Conservation (phyloP, 2,113 vertebrate genomes). For the Parotia lawesii region DNA sequence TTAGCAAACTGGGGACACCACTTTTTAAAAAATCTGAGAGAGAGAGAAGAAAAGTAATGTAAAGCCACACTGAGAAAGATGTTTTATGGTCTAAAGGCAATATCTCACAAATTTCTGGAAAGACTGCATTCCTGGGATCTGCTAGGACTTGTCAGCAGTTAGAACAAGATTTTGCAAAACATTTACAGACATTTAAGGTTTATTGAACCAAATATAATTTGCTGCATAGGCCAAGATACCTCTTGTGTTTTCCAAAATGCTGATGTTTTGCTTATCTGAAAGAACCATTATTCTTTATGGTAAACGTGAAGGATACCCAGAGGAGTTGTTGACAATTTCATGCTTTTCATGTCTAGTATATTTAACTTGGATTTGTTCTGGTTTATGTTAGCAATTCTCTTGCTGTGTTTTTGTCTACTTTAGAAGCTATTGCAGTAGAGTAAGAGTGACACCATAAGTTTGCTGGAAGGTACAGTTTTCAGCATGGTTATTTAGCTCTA, state of each 20-base stretch:
- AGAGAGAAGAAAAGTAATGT: not conserved
- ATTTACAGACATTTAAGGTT: not conserved
- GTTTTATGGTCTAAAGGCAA: not conserved
- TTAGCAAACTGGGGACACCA: fast-evolving
- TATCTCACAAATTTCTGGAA: not conserved
- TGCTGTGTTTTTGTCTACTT: not conserved
- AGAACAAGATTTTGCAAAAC: not conserved
- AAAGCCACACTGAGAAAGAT: not conserved
- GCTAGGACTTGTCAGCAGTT: not conserved
- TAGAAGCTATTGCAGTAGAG: not conserved
- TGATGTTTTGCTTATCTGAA: not conserved
- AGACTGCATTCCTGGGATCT: not conserved
- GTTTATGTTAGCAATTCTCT: not conserved
- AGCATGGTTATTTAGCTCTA: not conserved
- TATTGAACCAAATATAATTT: not conserved
- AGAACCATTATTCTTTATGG: not conserved
- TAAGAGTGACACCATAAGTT: slow-evolving; percentile 32
- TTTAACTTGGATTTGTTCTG: not conserved
- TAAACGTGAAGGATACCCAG: not conserved
- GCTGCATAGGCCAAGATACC: not conserved
- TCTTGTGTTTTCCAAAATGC: not conserved
- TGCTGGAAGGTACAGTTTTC: slow-evolving; percentile 34
- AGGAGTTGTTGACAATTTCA: not conserved
- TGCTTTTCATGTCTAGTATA: not conserved
- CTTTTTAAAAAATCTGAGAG: not conserved